phyloP scores from a whole-genome alignment of 1,140 invertebrate species.

The Heliothis virescens region DNA sequence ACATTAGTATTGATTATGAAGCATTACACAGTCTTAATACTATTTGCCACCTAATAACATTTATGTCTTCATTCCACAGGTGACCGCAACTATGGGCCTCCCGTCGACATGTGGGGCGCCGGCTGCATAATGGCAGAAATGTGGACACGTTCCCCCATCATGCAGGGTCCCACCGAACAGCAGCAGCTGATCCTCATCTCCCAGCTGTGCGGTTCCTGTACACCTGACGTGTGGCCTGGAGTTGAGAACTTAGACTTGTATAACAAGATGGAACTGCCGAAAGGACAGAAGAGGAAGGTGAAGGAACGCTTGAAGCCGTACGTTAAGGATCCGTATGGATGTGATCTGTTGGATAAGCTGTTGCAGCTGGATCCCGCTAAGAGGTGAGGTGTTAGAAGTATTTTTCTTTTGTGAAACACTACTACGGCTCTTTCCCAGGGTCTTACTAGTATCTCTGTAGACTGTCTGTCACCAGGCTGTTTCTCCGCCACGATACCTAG shows the following conservation, averaged over 20 bases:
- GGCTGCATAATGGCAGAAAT: conserved; percentile 99
- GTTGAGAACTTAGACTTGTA: conserved; percentile 97
- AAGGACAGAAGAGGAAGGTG: conserved; percentile 96
- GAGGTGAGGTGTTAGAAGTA: conserved; percentile 84
- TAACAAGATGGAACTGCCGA: conserved; percentile 96
- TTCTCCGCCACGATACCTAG: no score
- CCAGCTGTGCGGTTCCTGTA: conserved; percentile 98
- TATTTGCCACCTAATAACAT: background rate
- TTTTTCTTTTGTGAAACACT: no score
- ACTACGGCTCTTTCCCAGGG: no score
- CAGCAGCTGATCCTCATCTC: conserved; percentile 98
- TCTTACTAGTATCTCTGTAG: no score
- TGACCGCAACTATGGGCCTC: conserved; percentile 97
- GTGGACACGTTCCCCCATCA: conserved; percentile 97
- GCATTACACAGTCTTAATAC: no score
- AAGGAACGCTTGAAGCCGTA: conserved; percentile 94
- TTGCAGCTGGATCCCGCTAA: conserved; percentile 97
- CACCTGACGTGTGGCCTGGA: conserved; percentile 97
- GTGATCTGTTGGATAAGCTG: conserved; percentile 97
- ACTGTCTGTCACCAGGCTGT: no score
- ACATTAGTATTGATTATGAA: no score
- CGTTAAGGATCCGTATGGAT: conserved; percentile 96
- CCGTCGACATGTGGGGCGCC: conserved; percentile 99
- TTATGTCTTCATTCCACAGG: conserved; percentile 83
- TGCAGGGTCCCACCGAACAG: conserved; percentile 94